Percentiles rank a stretch among this genome's conserved stretches.
Evolutionary conservation across 2,888 invertebrate species (phyloP).

Genomic region (Eulithis prunata): DNA sequence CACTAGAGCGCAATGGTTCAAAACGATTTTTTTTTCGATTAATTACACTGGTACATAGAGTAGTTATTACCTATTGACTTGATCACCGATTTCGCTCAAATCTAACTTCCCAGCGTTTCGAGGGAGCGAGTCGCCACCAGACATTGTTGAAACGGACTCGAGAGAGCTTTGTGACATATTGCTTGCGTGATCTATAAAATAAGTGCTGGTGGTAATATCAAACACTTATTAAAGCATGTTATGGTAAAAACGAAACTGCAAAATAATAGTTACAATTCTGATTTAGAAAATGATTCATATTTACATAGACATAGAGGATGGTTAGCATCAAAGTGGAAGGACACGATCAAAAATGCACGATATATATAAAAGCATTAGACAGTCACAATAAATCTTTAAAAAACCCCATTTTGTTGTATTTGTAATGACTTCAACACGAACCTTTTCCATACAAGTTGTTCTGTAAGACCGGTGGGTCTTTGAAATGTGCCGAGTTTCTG

Average conservation of each 20-base stretch:
- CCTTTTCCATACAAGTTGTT: conserved; percentile 73
- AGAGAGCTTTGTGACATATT: conserved; percentile 90
- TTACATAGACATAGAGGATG: neutral
- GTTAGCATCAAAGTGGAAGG: conserved; percentile 2
- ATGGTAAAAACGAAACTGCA: neutral
- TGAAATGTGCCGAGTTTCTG: conserved; percentile 89
- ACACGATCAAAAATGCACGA: conserved; percentile 11
- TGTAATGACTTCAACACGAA: conserved; percentile 42
- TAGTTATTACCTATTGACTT: conserved; percentile 76
- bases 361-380: conserved; percentile 4
- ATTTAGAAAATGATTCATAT: no score
- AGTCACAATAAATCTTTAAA: conserved; percentile 7
- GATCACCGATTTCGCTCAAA: conserved; percentile 77
- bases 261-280: neutral
- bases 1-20: neutral
- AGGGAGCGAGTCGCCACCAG: conserved; percentile 83
- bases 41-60: neutral
- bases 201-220: conserved; percentile 30
- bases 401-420: neutral
- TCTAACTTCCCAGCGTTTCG: conserved; percentile 70
- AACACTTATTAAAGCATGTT: neutral
- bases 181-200: conserved; percentile 85
- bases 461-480: conserved; percentile 86
- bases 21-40: neutral
- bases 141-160: conserved; percentile 90